Percentiles rank a stretch among this genome's conserved stretches.
Conservation (phyloP, 2,113 vertebrate genomes). For the Eulacestoma nigropectus region DNA sequence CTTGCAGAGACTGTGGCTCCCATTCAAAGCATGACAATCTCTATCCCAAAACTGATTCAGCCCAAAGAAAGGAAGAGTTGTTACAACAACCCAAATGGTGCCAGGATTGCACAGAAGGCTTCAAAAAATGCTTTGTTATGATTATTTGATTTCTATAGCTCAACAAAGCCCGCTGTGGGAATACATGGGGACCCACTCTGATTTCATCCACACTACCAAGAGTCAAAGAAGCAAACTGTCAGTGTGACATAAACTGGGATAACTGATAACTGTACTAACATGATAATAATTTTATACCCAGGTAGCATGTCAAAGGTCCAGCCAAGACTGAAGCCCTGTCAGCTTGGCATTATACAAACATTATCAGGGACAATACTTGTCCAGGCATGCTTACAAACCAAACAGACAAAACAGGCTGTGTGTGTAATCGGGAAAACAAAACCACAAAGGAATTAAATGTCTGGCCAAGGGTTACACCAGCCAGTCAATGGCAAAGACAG, state of each 20-base stretch:
- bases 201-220: not conserved
- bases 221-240: not conserved
- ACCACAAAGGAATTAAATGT: slow-evolving; percentile 1
- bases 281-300: not conserved
- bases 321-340: not conserved
- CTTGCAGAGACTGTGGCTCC: not conserved
- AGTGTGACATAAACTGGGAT: not conserved
- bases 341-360: not conserved
- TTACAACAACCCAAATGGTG: not conserved
- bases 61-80: slow-evolving; percentile 9
- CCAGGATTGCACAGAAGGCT: slow-evolving; percentile 8
- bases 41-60: not conserved
- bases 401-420: not conserved
- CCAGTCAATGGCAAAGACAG: slow-evolving; percentile 8
- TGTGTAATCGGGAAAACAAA: slow-evolving; percentile 11
- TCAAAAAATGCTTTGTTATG: not conserved
- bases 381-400: slow-evolving; percentile 14
- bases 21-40: not conserved
- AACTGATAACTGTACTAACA: not conserved
- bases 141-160: not conserved
- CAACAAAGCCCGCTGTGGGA: not conserved
- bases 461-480: slow-evolving; percentile 2
- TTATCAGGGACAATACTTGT: not conserved
- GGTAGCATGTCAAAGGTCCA: not conserved
- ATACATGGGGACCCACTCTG: not conserved